Conservation (phyloP, 2,888 invertebrate genomes). For the Phalangium opilio region DNA sequence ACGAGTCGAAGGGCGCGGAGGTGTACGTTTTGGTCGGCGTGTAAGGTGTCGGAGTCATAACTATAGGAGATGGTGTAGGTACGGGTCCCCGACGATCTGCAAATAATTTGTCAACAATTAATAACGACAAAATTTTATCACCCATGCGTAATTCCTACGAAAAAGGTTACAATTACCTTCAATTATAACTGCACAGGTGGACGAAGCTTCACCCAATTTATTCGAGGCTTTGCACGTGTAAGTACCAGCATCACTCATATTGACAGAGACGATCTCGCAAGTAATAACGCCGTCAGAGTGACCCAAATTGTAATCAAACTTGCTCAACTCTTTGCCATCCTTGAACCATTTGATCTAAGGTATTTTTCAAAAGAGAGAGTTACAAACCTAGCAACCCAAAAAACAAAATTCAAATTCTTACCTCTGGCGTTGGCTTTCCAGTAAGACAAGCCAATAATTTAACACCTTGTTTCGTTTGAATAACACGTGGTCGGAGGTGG, state of each 20-base stretch:
- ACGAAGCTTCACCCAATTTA: constrained; percentile 85
- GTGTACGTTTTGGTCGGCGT: constrained; percentile 12
- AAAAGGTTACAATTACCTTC: constrained; percentile 52
- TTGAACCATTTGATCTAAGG: constrained; percentile 50
- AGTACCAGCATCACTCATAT: constrained; percentile 87
- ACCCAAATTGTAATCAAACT: constrained; percentile 77
- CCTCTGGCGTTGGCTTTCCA: constrained; percentile 85
- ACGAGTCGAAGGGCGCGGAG: constrained; percentile 15
- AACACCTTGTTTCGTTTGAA: constrained; percentile 83
- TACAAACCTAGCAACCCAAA: not conserved
- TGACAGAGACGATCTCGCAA: constrained; percentile 88
- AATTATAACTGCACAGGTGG: constrained; percentile 84
- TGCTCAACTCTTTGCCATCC: constrained; percentile 76
- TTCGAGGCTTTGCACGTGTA: constrained; percentile 90
- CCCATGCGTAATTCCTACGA: too few species aligned
- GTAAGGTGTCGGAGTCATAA: constrained; percentile 11
- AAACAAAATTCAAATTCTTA: constrained; percentile 30
- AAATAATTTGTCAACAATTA: not conserved
- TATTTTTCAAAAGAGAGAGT: constrained; percentile 11
- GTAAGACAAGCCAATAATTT: constrained; percentile 93
- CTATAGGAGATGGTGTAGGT: constrained; percentile 9
- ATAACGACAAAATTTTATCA: too few species aligned
- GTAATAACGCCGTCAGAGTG: constrained; percentile 90
- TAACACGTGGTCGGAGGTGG: constrained; percentile 92
- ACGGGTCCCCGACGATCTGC: constrained; percentile 8